Percentiles rank a stretch among this genome's conserved stretches.
These are phyloP conservation scores for Macrosteles quadrilineatus DNA, from an alignment of 1,140 invertebrate species.

Conservation along the genomic window DNA sequence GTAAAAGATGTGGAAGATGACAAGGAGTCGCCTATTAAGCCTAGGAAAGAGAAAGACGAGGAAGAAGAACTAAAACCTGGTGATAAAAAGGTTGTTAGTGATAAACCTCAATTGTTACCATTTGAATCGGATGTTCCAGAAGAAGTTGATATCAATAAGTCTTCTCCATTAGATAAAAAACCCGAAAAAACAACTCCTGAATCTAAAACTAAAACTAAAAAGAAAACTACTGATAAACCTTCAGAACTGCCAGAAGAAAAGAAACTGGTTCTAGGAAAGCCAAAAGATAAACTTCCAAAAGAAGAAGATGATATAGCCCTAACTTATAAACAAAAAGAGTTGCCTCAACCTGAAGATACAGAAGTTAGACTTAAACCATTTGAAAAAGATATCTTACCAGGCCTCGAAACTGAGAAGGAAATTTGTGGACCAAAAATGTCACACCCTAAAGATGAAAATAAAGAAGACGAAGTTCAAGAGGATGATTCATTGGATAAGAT, in stretches of 20 bases:
- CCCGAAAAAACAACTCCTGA: slow-evolving; percentile 18
- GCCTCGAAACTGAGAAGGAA: slow-evolving; percentile 41
- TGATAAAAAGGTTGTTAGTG: slow-evolving; percentile 40
- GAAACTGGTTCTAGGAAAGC: slow-evolving; percentile 38
- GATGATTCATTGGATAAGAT: slow-evolving; percentile 10
- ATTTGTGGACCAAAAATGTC: neutral
- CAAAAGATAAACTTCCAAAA: slow-evolving; percentile 32
- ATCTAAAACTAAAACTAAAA: slow-evolving; percentile 29
- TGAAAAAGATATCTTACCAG: slow-evolving; percentile 39
- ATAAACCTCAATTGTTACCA: slow-evolving; percentile 37
- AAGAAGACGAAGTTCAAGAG: slow-evolving; percentile 32
- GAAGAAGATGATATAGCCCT: slow-evolving; percentile 35
- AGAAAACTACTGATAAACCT: slow-evolving; percentile 29
- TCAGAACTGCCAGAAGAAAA: slow-evolving; percentile 31
- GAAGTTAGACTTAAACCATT: slow-evolving; percentile 39
- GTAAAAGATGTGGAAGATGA: no score
- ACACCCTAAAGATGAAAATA: slow-evolving; percentile 15
- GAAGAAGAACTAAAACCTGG: slow-evolving; percentile 28
- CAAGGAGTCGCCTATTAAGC: neutral
- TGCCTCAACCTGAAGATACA: slow-evolving; percentile 24
- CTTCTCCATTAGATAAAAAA: slow-evolving; percentile 32
- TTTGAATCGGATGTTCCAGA: slow-evolving; percentile 18
- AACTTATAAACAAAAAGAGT: slow-evolving; percentile 33
- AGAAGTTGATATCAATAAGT: slow-evolving; percentile 13
- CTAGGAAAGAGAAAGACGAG: slow-evolving; percentile 39